Base-by-base conservation (phyloP, 2,888 invertebrate genomes). In the Apotomis turbidana region DNA sequence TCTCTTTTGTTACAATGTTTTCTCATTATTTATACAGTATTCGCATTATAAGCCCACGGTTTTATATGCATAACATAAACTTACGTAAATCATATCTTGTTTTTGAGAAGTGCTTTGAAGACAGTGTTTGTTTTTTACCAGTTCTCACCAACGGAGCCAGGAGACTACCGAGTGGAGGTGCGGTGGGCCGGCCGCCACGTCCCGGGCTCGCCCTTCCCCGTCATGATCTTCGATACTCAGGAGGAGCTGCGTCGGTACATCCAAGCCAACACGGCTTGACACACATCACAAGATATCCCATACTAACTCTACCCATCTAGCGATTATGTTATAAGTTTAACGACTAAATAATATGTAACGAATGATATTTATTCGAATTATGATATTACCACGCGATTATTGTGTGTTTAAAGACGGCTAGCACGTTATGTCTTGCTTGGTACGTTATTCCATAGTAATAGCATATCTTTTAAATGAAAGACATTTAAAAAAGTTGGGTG, bases 211-310 rank as follows among this genome's bases (percentile, higher is more conserved):
- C 99, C 99, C 0, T 99, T 99, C 95, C 97, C 97, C 75, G 99
- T 99, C 77, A 98, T 99, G 97, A 99, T 99, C 82, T 99, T 99
- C 90, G 99, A 99, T 90, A 99, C 99, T 8, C 98, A 99, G 87
- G 98, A 99, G 88, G 99, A 99, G 89, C 94, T 99, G 74, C 95
- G 96, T 74, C 93, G 96, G 77, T 96, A 96, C 86, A 84, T 96
- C 76, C 93, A 92, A 68, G 90, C 91, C 46, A 83, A 83, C 46
- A 87, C 91, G 57, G 83, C 90, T 67, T 90, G 79, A 84, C 70
- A 64, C 54, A 13, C 44, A 0, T 44, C 49, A 49, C 49, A 49
- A 8, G 9, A 6, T 49, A 9, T 49, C 49, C 9, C 4, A 41
- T 5, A 36, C 57, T 52, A 51, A 38, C 27, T 15, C n/a, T 44